Evolutionary conservation across 1,140 invertebrate species (phyloP), one percentile per base, ranked within the genome.

Genomic region (Campoletis sonorensis): DNA sequence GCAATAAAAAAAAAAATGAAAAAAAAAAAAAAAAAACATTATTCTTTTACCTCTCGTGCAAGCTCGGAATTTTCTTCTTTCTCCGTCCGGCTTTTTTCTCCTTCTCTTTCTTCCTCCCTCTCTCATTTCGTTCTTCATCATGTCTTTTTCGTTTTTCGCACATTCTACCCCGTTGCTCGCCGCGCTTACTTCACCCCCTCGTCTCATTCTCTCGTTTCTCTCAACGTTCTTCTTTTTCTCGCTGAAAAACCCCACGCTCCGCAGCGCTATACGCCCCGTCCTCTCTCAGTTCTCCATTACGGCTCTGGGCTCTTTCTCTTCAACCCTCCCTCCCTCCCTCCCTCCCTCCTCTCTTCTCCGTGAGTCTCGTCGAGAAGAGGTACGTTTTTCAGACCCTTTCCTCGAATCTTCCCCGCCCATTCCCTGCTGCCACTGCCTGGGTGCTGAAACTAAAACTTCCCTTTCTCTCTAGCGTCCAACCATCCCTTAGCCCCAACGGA

Each of bases 401-500:
- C 71, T 18, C 72, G 16, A 45, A 21, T 45, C 26, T 54, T 77
- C 51, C 51, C 51, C 51, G 51, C 61, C 61, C 21, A 64, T 70
- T 33, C 16, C 67, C 27, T 70, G 30, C 67, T n/a, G 67, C 67
- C 30, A 13, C 67, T 70, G 67, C 67, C 67, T 70, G 1, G 27
- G 27, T 70, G 67, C 79, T 70, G 82, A 84, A 85, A 82, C 83
- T 79, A 72, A 40, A 87, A 87, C 83, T 84, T 87, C 81, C 84
- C 45, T 68, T 18, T 73, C 58, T 30, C 51, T 80, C 54, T 26
- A 30, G 26, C 51, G 37, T 83, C 82, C 80, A 83, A 85, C 83
- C 81, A 76, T 85, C 79, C 84, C 84, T 82, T 72, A 81, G 85
- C 82, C 77, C 83, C 84, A 84, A 86, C 82, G 83, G 87, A 90